A percentile compares a stretch with the other conserved stretches of the same genome.
phyloP scores from a whole-genome alignment of 2,113 vertebrate species.

The Leiothrix lutea region DNA sequence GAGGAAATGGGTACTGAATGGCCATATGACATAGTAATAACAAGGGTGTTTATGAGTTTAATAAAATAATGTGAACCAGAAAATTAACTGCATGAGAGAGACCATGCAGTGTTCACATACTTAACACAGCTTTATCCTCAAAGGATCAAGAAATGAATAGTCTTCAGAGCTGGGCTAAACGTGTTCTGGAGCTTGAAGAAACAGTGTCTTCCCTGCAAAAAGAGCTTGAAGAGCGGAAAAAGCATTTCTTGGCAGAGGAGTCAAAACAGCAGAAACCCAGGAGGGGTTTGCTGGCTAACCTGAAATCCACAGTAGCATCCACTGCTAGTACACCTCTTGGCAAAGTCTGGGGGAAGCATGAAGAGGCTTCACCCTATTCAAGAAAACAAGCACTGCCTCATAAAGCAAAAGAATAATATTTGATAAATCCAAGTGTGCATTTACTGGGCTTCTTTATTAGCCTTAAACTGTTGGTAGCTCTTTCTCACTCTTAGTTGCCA shows the following conservation, averaged over 20 bases:
- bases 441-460: neutral
- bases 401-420: slow-evolving; percentile 7
- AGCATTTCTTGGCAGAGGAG: slow-evolving; percentile 44
- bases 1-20: neutral
- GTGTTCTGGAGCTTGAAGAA: slow-evolving; percentile 69
- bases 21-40: neutral
- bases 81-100: neutral
- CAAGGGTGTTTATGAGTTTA: neutral
- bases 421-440: neutral
- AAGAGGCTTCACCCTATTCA: neutral
- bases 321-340: slow-evolving; percentile 45
- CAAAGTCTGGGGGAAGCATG: slow-evolving; percentile 59
- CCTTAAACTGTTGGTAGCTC: neutral
- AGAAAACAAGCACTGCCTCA: slow-evolving; percentile 23
- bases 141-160: slow-evolving; percentile 63
- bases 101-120: neutral
- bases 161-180: slow-evolving; percentile 61
- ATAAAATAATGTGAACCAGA: neutral
- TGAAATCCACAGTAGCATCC: slow-evolving; percentile 78
- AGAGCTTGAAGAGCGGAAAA: slow-evolving; percentile 59
- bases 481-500: neutral
- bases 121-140: neutral
- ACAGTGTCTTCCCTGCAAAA: slow-evolving; percentile 71
- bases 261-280: slow-evolving; percentile 65
- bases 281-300: slow-evolving; percentile 80